phyloP scores from a whole-genome alignment of 2,888 invertebrate genomes.

The Crocallis elinguaria region DNA sequence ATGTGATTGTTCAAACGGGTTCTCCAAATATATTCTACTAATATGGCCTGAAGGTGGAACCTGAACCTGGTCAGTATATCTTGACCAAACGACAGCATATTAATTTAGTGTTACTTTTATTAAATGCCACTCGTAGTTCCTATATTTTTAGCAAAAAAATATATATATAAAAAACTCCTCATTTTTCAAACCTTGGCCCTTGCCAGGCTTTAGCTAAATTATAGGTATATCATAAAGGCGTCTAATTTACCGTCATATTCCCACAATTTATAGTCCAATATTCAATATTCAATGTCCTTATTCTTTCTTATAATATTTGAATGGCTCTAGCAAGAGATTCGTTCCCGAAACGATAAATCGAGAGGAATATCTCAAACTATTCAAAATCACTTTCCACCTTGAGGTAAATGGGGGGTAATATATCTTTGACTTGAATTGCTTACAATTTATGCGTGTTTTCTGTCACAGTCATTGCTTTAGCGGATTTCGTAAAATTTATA shows the following conservation, averaged over 20 bases:
- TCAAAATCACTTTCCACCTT: slow-evolving; percentile 62
- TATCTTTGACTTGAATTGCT: slow-evolving; percentile 48
- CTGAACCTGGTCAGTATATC: too few relatives aligned
- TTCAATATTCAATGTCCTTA: slow-evolving; percentile 31
- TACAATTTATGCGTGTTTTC: slow-evolving; percentile 47
- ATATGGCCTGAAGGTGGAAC: too few relatives aligned
- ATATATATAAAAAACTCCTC: too few relatives aligned
- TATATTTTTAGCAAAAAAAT: too few relatives aligned
- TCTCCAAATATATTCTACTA: too few relatives aligned
- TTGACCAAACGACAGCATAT: too few relatives aligned
- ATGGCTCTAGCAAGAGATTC: slow-evolving; percentile 42
- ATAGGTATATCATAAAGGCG: slow-evolving; percentile 18
- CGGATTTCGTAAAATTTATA: not conserved
- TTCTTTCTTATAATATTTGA: slow-evolving; percentile 41
- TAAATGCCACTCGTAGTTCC: too few relatives aligned
- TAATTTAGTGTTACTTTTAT: too few relatives aligned
- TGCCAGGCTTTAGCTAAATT: slow-evolving; percentile 2
- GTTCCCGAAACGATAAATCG: slow-evolving; percentile 59
- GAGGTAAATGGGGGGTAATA: slow-evolving; percentile 52
- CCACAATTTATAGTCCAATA: slow-evolving; percentile 38
- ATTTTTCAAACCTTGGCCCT: too few relatives aligned
- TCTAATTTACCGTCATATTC: slow-evolving; percentile 30
- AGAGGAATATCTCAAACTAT: slow-evolving; percentile 64
- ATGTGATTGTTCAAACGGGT: too few relatives aligned
- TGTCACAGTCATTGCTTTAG: slow-evolving; percentile 30